phyloP scores from a whole-genome alignment of 2,888 invertebrate genomes.

The Stramonita haemastoma region DNA sequence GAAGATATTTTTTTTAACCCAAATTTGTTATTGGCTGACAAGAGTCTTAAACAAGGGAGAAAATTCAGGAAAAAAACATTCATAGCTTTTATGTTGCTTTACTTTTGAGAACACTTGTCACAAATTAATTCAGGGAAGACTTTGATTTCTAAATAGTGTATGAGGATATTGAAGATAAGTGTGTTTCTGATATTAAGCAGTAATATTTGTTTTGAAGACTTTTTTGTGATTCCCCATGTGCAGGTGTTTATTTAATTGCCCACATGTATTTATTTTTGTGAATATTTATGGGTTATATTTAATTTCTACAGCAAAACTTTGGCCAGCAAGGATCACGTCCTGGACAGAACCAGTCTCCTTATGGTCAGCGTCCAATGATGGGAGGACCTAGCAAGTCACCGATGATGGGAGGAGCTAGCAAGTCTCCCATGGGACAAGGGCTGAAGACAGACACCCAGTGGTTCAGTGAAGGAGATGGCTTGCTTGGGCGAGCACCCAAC shows the following conservation, averaged over 20 bases:
- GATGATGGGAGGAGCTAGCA: constrained; percentile 14
- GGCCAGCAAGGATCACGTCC: constrained; percentile 23
- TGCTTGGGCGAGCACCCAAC: constrained; percentile 37
- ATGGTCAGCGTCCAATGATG: constrained; percentile 22
- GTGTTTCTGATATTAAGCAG: no score
- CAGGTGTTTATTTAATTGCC: neutral
- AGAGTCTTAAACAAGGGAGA: no score
- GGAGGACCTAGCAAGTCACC: constrained; percentile 1
- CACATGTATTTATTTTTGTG: neutral
- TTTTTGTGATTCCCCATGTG: neutral
- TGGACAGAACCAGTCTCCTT: neutral
- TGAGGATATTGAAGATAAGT: no score
- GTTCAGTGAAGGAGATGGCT: constrained; percentile 42
- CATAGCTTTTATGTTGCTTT: no score
- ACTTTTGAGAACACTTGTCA: no score
- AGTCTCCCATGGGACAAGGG: constrained; percentile 49
- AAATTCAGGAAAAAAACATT: no score
- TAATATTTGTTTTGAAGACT: no score
- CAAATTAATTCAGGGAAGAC: no score
- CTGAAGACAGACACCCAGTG: constrained; percentile 42
- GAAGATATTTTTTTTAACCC: no score
- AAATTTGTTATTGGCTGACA: no score
- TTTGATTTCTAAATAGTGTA: no score
- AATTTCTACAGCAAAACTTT: neutral
- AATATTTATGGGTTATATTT: neutral